A percentile compares a stretch with the other conserved stretches of the same genome.
Conservation (phyloP, 2,797 vertebrate species). For the Ispidina picta region DNA sequence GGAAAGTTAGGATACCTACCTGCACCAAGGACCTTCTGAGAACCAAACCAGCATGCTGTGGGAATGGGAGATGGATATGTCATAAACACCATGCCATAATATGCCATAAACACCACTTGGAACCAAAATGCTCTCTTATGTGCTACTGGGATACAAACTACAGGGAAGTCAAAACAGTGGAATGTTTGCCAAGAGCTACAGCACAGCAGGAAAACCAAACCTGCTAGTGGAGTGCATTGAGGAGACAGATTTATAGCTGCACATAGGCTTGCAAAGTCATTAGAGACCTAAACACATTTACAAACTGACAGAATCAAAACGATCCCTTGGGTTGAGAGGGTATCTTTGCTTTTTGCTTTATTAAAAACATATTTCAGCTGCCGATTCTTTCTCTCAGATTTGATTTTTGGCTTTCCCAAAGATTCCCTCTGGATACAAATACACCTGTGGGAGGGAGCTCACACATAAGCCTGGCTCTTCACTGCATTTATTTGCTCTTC, state of each 20-base stretch:
- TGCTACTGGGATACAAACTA: neutral
- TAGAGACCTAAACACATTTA: neutral
- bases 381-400: neutral
- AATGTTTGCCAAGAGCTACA: neutral
- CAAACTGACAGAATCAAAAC: neutral
- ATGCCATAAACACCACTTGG: neutral
- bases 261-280: neutral
- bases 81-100: neutral
- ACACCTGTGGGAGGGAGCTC: neutral
- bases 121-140: neutral
- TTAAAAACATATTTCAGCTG: constrained; percentile 8
- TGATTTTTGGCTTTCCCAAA: neutral
- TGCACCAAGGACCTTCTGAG: neutral
- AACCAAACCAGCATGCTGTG: neutral
- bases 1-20: neutral
- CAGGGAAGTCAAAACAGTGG: neutral
- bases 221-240: neutral
- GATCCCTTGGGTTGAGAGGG: neutral
- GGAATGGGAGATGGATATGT: neutral
- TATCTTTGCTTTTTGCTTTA: neutral
- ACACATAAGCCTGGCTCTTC: neutral
- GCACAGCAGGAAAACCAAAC: neutral
- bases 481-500: neutral
- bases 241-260: neutral
- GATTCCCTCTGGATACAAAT: neutral